Evolutionary conservation across 2,888 invertebrate genomes (phyloP), one percentile per base, ranked within the genome.

Genomic region (Carterocephalus palaemon): DNA sequence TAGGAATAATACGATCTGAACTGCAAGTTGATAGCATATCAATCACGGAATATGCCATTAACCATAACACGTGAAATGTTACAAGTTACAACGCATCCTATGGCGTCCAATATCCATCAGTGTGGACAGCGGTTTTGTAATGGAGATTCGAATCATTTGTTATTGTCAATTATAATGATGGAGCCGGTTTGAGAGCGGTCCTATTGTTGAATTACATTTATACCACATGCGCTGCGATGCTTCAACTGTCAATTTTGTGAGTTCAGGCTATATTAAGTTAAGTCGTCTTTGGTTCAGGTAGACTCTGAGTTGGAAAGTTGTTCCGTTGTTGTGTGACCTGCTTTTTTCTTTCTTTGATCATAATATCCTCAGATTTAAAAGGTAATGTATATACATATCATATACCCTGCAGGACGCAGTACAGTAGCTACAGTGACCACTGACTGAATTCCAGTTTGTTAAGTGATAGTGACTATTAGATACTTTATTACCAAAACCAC

Each of bases 161-260:
- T 71, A 76, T 65, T 71, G 75, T 77, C 77, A 75, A 69, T 67
- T 69, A 67, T 74, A 73, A 75, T 72, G 74, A 75, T 73, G 67
- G 62, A 56, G 57, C 57, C 50, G 55, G 61, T 59, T 56, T 64
- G 62, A 63, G 49, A 54, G 52, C 52, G 54, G 49, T 43, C 33
- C 51, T 47, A 56, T 59, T 57, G 59, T 58, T 47, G 47, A 33
- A 39, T 43, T 15, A 15, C 24, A 20, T 46, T 38, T 41, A 32
- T 36, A 26, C 33, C 22, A n/a, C 28, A 33, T 38, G 20, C 24
- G 10, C n/a, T n/a, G 15, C 19, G 34, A 28, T 15, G 34, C 13
- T 31, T 23, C 10, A 29, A 16, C 23, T 9, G 15, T 37, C 15
- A n/a, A 37, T 37, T 9, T 43, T 29, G 19, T n/a, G n/a, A n/a